Conservation (phyloP, 2,113 vertebrate genomes). For the Forbesichthys agassizii region DNA sequence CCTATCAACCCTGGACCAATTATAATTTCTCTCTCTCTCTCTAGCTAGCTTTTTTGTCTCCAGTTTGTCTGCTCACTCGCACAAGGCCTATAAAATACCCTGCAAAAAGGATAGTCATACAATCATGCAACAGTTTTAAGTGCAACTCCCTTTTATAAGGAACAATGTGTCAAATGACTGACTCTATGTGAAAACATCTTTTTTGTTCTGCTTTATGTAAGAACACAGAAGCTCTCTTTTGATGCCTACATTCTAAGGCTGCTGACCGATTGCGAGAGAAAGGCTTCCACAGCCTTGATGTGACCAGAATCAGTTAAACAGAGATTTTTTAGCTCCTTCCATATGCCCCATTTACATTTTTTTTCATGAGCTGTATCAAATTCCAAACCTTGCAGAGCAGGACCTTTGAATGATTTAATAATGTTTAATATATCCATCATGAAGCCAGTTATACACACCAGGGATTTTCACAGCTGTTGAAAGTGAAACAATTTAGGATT, state of each 20-base stretch:
- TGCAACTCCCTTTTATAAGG: background rate
- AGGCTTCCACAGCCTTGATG: slow-evolving; percentile 49
- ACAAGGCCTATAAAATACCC: no score
- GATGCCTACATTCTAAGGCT: slow-evolving; percentile 43
- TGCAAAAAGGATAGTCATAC: no score
- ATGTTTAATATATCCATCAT: slow-evolving; percentile 61
- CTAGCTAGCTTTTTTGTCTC: background rate
- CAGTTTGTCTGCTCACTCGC: no score
- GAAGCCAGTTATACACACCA: slow-evolving; percentile 45
- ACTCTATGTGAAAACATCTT: slow-evolving; percentile 3
- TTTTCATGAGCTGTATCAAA: slow-evolving; percentile 61
- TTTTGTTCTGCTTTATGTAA: no score
- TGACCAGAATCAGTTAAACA: slow-evolving; percentile 55
- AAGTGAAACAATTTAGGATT: slow-evolving; percentile 40
- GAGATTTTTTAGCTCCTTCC: slow-evolving; percentile 26
- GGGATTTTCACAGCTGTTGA: slow-evolving; percentile 19
- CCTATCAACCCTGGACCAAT: slow-evolving; percentile 65
- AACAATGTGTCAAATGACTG: background rate
- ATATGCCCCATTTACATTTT: slow-evolving; percentile 10
- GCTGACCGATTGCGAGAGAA: slow-evolving; percentile 44
- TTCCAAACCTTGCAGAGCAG: slow-evolving; percentile 46
- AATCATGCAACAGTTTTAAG: background rate
- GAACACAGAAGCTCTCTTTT: slow-evolving; percentile 24
- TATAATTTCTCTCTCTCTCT: slow-evolving; percentile 39
- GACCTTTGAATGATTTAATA: slow-evolving; percentile 55